Percentiles rank a stretch among this genome's conserved stretches.
These are phyloP conservation scores for Temnothorax longispinosus DNA, from an alignment of 1,140 invertebrate species.

Conservation along the genomic window DNA sequence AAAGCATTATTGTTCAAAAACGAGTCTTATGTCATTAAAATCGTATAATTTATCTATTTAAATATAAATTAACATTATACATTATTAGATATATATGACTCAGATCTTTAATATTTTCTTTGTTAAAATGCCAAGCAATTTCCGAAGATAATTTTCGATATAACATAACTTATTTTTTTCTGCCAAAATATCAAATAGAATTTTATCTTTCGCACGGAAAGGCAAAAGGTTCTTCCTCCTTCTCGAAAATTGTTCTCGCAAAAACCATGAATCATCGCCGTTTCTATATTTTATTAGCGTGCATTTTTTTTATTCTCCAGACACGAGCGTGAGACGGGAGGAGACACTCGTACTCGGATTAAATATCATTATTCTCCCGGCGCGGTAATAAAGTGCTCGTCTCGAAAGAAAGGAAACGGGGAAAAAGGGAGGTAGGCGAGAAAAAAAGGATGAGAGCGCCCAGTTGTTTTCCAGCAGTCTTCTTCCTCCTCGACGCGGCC, in stretches of 20 bases:
- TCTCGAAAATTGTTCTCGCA: not conserved
- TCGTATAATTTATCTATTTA: not conserved
- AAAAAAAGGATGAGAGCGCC: slow-evolving; percentile 11
- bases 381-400: slow-evolving; percentile 31
- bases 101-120: not conserved
- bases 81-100: not conserved
- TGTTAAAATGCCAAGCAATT: not conserved
- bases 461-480: slow-evolving; percentile 16
- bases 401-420: slow-evolving; percentile 21
- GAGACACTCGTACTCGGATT: slow-evolving; percentile 23
- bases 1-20: not conserved
- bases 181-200: not conserved
- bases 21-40: not conserved
- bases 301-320: not conserved
- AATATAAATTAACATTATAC: not conserved
- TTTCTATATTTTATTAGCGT: slow-evolving; percentile 19
- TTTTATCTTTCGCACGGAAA: not conserved
- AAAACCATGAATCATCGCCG: not conserved
- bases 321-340: not conserved
- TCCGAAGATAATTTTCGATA: not conserved
- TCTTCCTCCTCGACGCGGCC: slow-evolving; percentile 24
- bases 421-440: not conserved
- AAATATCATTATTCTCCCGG: slow-evolving; percentile 29
- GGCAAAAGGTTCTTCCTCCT: not conserved
- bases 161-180: not conserved